Base-by-base conservation (phyloP, 2,888 invertebrate species). In the Orchesellides sinensis region DNA sequence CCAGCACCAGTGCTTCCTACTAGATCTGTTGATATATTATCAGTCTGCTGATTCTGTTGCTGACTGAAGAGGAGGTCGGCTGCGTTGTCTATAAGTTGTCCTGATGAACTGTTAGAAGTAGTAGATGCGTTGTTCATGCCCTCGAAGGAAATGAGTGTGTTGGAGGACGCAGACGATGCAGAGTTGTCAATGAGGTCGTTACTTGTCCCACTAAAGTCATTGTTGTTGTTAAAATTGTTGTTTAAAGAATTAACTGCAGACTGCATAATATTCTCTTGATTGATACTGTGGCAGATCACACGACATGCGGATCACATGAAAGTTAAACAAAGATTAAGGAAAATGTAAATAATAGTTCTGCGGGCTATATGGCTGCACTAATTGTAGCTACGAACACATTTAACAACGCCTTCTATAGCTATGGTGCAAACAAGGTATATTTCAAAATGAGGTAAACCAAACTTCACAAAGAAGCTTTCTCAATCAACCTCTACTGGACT, bases 151-250 rank as follows among this genome's bases (percentile, higher is more conserved):
- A 85, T 85, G 27, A 85, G 75, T 10, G 83, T 83, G 23, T 21
- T 23, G 29, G 69, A 23, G 32, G 69, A 2, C n/a, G 56, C 12
- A 8, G 45, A 23, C 10, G 77, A 21, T 10, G 45, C n/a, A 14
- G 21, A 14, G 52, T 69, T 77, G 75, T 72, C 73, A 12, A 73
- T 27, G 17, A 59, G 27, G 52, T 74, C 47, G 68, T 78, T 35
- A 52, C 47, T 79, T 47, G 29, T 56, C 65, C 70, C 78, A 66
- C 74, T 70, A 66, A 80, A 77, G 61, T 83, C 81, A 83, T 83
- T 83, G 83, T 85, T 85, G 79, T 84, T 84, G 82, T 85, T 85
- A 61, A 83, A 83, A 73, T 85, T 85, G 83, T 85, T 85, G 81
- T 85, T 85, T 73, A 85, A 63, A 65, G 85, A 78, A 75, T 85